phyloP scores from a whole-genome alignment of 1,140 invertebrate species.

The Monomorium pharaonis region DNA sequence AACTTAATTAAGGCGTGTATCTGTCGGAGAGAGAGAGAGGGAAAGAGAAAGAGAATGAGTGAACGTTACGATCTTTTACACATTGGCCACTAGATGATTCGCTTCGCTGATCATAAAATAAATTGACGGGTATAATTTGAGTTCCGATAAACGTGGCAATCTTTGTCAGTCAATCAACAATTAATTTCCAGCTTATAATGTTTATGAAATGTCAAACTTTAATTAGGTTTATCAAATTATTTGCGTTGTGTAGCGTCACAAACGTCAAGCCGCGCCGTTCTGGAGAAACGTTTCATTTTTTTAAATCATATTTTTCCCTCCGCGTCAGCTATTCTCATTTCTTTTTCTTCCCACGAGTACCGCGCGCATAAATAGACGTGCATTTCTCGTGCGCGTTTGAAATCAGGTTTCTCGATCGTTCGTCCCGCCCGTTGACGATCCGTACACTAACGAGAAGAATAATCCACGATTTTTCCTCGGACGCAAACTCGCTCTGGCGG shows the following conservation, averaged over 20 bases:
- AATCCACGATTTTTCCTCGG: constrained; percentile 21
- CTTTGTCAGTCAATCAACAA: constrained; percentile 11
- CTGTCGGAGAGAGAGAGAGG: background rate
- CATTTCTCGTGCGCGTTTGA: background rate
- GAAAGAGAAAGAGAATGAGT: background rate
- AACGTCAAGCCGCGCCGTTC: background rate
- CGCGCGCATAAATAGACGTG: no score
- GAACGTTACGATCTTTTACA: constrained; percentile 1
- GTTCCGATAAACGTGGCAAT: background rate
- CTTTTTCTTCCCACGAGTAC: background rate
- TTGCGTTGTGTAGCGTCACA: background rate
- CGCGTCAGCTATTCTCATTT: background rate
- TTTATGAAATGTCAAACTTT: background rate
- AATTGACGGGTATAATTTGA: constrained; percentile 11
- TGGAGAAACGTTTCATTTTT: background rate
- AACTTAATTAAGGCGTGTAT: constrained; percentile 32
- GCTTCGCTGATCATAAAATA: constrained; percentile 1
- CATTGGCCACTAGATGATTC: background rate
- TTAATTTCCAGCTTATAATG: background rate
- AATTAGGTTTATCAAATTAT: constrained; percentile 29
- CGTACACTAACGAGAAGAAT: constrained; percentile 13
- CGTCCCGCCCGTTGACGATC: background rate
- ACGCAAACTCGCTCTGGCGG: background rate
- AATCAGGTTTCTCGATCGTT: background rate
- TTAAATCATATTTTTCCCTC: background rate